These are phyloP conservation scores for Hymenochirus boettgeri DNA, from an alignment of 2,113 vertebrate species.

Conservation along the genomic window DNA sequence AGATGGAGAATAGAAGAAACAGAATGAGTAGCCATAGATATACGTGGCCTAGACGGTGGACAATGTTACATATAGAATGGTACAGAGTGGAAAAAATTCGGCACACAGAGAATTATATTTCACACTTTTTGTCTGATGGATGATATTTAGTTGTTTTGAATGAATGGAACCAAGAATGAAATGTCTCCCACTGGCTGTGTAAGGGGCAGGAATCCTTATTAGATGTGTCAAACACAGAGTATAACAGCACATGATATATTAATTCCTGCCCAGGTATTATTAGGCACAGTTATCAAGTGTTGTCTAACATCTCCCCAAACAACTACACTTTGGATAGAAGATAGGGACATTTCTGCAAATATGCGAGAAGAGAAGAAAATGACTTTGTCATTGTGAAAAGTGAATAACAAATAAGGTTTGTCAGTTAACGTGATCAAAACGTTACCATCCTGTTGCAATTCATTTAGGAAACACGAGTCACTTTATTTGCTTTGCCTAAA, in stretches of 20 bases:
- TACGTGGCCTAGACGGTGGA: too few species aligned
- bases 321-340: conserved; percentile 26
- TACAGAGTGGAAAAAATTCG: too few species aligned
- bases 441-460: conserved; percentile 36
- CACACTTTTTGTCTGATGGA: too few species aligned
- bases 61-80: too few species aligned
- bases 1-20: too few species aligned
- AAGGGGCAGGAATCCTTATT: conserved; percentile 24
- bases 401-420: conserved; percentile 41
- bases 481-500: conserved; percentile 36
- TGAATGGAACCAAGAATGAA: conserved; percentile 14
- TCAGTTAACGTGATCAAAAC: conserved; percentile 42
- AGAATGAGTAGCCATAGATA: too few species aligned
- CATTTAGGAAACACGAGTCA: conserved; percentile 34
- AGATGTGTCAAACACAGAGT: conserved; percentile 27
- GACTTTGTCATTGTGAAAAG: conserved; percentile 40
- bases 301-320: conserved; percentile 31
- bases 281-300: conserved; percentile 33
- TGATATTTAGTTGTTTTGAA: too few species aligned
- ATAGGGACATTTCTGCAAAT: conserved; percentile 30
- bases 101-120: too few species aligned
- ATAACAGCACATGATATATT: conserved; percentile 31
- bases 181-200: conserved; percentile 14
- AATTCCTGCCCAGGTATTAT: conserved; percentile 31
- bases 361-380: conserved; percentile 27